Conservation (phyloP, 2,797 vertebrate species). For the Melanotaenia boesemani region DNA sequence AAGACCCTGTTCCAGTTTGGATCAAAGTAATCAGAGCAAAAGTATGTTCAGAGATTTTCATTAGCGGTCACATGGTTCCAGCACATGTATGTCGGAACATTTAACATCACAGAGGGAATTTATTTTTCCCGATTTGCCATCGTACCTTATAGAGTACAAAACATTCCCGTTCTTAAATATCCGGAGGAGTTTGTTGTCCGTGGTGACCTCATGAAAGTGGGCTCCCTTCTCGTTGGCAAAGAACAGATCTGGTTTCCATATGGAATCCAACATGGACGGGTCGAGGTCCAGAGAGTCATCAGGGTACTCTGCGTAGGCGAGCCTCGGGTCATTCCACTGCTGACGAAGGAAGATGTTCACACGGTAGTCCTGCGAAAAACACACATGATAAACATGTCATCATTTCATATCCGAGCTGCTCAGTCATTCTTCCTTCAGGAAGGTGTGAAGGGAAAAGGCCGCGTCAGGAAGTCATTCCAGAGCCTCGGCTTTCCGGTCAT, state of each 20-base stretch:
- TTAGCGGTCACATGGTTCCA: too few relatives aligned
- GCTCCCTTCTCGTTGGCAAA: conserved; percentile 98
- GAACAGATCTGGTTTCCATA: conserved; percentile 98
- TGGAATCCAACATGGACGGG: conserved; percentile 97
- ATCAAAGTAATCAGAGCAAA: not conserved
- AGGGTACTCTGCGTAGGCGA: conserved; percentile 95
- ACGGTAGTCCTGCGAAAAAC: conserved; percentile 89
- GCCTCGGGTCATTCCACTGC: conserved; percentile 96
- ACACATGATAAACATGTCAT: not conserved
- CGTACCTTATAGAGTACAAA: conserved; percentile 94
- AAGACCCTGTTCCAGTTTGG: not conserved
- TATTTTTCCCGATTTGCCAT: too few relatives aligned
- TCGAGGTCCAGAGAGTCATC: conserved; percentile 96
- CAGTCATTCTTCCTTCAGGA: too few relatives aligned
- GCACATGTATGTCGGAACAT: too few relatives aligned
- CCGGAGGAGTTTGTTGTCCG: conserved; percentile 94
- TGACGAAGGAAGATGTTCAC: conserved; percentile 98
- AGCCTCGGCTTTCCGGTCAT: too few relatives aligned
- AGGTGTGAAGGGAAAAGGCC: not conserved
- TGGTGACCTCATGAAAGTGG: conserved; percentile 97
- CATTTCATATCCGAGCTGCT: too few relatives aligned
- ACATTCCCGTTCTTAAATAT: conserved; percentile 99
- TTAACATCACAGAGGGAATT: too few relatives aligned
- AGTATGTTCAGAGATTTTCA: not conserved
- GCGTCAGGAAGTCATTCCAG: too few relatives aligned